Conservation (phyloP, 2,888 invertebrate genomes). For the Beris chalybata region DNA sequence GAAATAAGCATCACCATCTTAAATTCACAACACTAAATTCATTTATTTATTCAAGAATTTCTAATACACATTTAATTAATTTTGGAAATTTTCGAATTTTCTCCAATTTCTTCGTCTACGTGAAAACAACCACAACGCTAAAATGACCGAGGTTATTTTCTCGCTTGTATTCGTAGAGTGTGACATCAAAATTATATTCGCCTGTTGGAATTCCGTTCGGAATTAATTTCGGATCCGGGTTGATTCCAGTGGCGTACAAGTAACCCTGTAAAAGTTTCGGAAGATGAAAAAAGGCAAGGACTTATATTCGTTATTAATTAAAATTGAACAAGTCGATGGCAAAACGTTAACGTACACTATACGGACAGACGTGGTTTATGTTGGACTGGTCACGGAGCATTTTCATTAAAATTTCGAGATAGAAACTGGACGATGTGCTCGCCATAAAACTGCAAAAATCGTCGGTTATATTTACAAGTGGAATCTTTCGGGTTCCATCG, state of each 20-base stretch:
- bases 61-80: no score
- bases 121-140: slow-evolving; percentile 8
- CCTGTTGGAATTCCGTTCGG: slow-evolving; percentile 24
- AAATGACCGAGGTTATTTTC: slow-evolving; percentile 24
- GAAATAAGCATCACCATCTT: no score
- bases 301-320: slow-evolving; percentile 16
- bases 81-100: no score
- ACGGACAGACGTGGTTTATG: slow-evolving; percentile 33
- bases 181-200: slow-evolving; percentile 21
- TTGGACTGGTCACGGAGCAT: slow-evolving; percentile 31
- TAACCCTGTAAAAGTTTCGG: slow-evolving; percentile 23
- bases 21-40: no score
- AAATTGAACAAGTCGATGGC: slow-evolving; percentile 4
- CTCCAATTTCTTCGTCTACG: background rate
- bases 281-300: slow-evolving; percentile 3
- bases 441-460: slow-evolving; percentile 35
- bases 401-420: slow-evolving; percentile 26
- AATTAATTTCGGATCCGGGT: slow-evolving; percentile 30
- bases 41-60: no score
- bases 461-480: slow-evolving; percentile 30
- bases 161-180: slow-evolving; percentile 26
- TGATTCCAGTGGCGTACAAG: slow-evolving; percentile 26
- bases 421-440: slow-evolving; percentile 29
- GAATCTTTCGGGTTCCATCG: slow-evolving; percentile 5
- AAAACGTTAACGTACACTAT: slow-evolving; percentile 14